Conservation (phyloP, 2,888 invertebrate genomes). For the Cheilosia pagana region DNA sequence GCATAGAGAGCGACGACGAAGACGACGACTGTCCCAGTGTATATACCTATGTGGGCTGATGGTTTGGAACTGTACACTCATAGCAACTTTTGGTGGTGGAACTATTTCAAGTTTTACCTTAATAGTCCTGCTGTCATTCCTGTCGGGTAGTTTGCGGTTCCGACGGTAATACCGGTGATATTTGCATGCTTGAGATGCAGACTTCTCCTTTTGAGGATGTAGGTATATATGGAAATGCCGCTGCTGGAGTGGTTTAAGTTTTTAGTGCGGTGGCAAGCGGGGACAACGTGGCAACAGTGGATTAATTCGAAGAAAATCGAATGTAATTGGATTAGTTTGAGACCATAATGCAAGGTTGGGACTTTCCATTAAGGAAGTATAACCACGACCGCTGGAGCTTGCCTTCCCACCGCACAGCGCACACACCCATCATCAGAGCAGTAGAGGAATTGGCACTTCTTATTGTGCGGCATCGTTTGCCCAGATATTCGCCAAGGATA, state of each 20-base stretch:
- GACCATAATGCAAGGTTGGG: slow-evolving; percentile 66
- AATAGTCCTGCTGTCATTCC: slow-evolving; percentile 75
- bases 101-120: slow-evolving; percentile 73
- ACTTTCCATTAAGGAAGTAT: slow-evolving; percentile 63
- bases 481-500: slow-evolving; percentile 44
- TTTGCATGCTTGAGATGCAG: slow-evolving; percentile 70
- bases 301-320: slow-evolving; percentile 73
- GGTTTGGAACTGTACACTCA: slow-evolving; percentile 22
- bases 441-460: slow-evolving; percentile 23
- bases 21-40: slow-evolving; percentile 4
- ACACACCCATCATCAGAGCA: slow-evolving; percentile 7
- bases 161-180: slow-evolving; percentile 70
- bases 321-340: slow-evolving; percentile 74
- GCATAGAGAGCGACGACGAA: background rate
- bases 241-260: slow-evolving; percentile 54
- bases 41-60: slow-evolving; percentile 18
- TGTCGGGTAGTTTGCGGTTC: slow-evolving; percentile 73
- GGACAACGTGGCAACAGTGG: slow-evolving; percentile 60
- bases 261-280: slow-evolving; percentile 34
- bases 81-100: slow-evolving; percentile 65
- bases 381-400: slow-evolving; percentile 47
- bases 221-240: slow-evolving; percentile 10
- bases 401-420: background rate
- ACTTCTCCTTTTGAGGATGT: slow-evolving; percentile 23
- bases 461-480: slow-evolving; percentile 10